These are phyloP conservation scores for Symphodus melops DNA, from an alignment of 2,113 vertebrate genomes.

Conservation along the genomic window DNA sequence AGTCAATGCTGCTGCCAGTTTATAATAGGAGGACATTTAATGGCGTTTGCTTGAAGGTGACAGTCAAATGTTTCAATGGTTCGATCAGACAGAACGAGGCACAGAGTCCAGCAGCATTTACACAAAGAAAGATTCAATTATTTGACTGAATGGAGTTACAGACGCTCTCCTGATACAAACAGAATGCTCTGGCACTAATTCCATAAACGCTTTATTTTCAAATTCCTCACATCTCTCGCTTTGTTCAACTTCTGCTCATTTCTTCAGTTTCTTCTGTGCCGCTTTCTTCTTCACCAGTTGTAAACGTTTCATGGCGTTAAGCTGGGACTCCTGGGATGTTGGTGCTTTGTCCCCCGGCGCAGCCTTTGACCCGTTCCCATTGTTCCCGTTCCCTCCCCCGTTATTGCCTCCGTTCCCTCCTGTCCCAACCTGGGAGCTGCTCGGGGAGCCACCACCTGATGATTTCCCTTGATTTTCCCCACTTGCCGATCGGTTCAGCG, in stretches of 20 bases:
- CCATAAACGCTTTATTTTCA: slow-evolving; percentile 25
- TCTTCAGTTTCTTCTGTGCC: slow-evolving; percentile 96
- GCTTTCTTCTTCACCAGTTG: slow-evolving; percentile 99
- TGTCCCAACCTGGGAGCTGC: slow-evolving; percentile 66
- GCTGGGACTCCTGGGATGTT: slow-evolving; percentile 96
- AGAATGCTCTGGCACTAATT: slow-evolving; percentile 40
- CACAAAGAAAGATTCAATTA: slow-evolving; percentile 75
- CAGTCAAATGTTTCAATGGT: slow-evolving; percentile 31
- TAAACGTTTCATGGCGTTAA: slow-evolving; percentile 96
- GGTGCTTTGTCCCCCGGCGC: slow-evolving; percentile 87
- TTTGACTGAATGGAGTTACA: slow-evolving; percentile 45
- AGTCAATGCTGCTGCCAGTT: not conserved
- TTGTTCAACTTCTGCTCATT: slow-evolving; percentile 72
- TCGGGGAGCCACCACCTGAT: slow-evolving; percentile 79
- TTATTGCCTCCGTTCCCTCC: slow-evolving; percentile 79
- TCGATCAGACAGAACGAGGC: slow-evolving; percentile 57
- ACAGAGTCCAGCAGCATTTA: slow-evolving; percentile 70
- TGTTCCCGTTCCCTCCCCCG: slow-evolving; percentile 76
- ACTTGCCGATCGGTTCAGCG: slow-evolving; percentile 91
- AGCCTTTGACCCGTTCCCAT: slow-evolving; percentile 81
- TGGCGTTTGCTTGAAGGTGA: slow-evolving; percentile 51
- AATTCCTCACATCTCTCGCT: slow-evolving; percentile 13
- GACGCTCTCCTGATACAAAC: slow-evolving; percentile 32
- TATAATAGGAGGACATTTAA: slow-evolving; percentile 59
- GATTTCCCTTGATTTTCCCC: slow-evolving; percentile 90